phyloP scores from a whole-genome alignment of 2,113 vertebrate genomes.

The Strix uralensis region DNA sequence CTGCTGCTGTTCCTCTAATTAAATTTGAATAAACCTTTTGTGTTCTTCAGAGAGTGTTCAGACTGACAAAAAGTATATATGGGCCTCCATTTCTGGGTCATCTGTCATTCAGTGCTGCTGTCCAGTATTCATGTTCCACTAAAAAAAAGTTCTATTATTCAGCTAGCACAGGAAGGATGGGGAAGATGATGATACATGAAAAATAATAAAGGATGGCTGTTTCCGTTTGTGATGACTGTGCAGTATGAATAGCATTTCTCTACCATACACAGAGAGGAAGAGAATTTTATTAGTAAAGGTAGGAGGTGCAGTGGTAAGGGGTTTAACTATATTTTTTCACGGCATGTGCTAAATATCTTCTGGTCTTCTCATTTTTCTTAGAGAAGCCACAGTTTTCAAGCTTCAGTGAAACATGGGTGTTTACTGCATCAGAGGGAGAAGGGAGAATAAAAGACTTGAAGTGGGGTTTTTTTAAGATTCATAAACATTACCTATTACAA shows the following conservation, averaged over 20 bases:
- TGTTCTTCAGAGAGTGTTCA: neutral
- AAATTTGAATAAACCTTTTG: neutral
- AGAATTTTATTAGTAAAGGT: neutral
- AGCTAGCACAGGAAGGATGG: neutral
- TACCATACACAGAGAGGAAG: neutral
- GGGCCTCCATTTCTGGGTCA: neutral
- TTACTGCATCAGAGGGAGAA: neutral
- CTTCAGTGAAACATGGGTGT: neutral
- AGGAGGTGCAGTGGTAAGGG: neutral
- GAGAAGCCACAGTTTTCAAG: neutral
- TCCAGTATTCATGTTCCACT: neutral
- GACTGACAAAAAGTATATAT: neutral
- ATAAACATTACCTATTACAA: rapidly evolving
- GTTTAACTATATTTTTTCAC: neutral
- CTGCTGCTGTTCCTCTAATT: neutral
- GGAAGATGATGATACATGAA: neutral
- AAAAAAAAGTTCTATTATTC: neutral
- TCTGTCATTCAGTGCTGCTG: neutral
- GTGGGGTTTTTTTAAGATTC: neutral
- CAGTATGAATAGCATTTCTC: neutral
- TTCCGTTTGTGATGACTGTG: neutral
- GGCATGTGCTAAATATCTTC: neutral
- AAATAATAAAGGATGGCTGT: neutral
- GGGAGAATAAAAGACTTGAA: neutral
- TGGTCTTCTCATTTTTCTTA: neutral